Evolutionary conservation across 2,888 invertebrate genomes (phyloP).

Genomic region (Xestia ashworthii): DNA sequence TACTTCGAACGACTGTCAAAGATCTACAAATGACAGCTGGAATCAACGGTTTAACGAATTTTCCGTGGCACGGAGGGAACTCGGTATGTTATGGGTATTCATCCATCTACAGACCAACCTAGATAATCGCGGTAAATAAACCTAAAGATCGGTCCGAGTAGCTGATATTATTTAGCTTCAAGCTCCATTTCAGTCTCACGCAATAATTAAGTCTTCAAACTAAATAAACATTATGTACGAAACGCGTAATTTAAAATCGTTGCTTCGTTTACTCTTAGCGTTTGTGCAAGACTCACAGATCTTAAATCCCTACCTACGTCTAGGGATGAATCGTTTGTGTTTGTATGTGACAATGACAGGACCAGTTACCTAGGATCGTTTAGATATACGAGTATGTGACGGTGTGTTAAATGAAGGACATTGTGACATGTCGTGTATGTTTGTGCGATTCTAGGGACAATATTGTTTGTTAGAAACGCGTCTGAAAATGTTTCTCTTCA

Average conservation of each 20-base stretch:
- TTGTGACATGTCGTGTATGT: neutral
- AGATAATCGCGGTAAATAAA: no score
- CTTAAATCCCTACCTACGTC: conserved; percentile 7
- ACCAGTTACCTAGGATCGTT: neutral
- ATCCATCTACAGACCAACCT: no score
- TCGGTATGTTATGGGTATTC: no score
- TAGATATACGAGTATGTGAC: neutral
- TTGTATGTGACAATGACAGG: neutral
- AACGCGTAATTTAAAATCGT: neutral
- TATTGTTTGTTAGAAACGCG: neutral
- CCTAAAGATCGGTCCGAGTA: no score
- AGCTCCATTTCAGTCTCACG: no score
- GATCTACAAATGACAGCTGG: no score
- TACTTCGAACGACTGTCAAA: no score
- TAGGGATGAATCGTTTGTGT: conserved; percentile 3
- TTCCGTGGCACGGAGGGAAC: no score
- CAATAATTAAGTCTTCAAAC: neutral
- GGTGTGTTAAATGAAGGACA: neutral
- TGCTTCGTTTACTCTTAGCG: neutral
- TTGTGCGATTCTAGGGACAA: neutral
- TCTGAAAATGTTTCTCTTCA: neutral
- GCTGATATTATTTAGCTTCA: no score
- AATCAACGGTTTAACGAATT: no score
- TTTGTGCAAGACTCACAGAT: neutral
- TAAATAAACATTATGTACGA: neutral